Percentiles rank a stretch among this genome's conserved stretches.
Evolutionary conservation across 2,888 invertebrate species (phyloP).

Genomic region (Microplitis deprimator): DNA sequence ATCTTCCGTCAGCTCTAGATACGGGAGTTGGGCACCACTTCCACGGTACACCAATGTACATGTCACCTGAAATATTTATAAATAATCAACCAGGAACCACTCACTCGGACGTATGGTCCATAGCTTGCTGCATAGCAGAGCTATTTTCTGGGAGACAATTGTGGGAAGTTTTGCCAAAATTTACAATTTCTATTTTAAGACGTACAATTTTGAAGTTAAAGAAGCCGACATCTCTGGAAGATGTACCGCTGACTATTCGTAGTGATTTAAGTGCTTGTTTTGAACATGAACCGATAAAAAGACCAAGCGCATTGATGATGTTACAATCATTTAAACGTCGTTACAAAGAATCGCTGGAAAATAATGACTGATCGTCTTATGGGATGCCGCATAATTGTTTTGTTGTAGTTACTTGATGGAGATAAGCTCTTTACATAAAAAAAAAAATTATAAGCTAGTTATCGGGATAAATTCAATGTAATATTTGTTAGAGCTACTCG

Average conservation of each 20-base stretch:
- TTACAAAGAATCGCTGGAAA: background rate
- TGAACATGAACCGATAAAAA: background rate
- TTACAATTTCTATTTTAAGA: background rate
- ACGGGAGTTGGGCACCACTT: slow-evolving; percentile 14
- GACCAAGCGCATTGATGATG: background rate
- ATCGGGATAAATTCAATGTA: too few species aligned
- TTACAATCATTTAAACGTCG: background rate
- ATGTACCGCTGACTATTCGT: background rate
- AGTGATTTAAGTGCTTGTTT: background rate
- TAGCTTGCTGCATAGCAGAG: slow-evolving; percentile 38
- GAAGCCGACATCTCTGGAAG: background rate
- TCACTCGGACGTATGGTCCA: slow-evolving; percentile 41
- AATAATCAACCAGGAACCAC: slow-evolving; percentile 12
- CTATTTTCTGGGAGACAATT: slow-evolving; percentile 29
- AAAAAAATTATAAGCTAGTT: too few species aligned
- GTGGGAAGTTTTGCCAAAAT: background rate
- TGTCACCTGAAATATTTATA: slow-evolving; percentile 43
- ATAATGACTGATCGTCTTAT: background rate
- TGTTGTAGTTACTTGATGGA: background rate
- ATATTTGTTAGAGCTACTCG: too few species aligned
- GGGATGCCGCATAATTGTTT: background rate
- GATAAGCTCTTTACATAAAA: background rate
- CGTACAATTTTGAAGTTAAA: background rate
- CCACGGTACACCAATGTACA: slow-evolving; percentile 40
- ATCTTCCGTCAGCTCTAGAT: slow-evolving; percentile 19